Evolutionary conservation across 2,888 invertebrate species (phyloP), one percentile per base, ranked within the genome.

Genomic region (Argyresthia goedartella): DNA sequence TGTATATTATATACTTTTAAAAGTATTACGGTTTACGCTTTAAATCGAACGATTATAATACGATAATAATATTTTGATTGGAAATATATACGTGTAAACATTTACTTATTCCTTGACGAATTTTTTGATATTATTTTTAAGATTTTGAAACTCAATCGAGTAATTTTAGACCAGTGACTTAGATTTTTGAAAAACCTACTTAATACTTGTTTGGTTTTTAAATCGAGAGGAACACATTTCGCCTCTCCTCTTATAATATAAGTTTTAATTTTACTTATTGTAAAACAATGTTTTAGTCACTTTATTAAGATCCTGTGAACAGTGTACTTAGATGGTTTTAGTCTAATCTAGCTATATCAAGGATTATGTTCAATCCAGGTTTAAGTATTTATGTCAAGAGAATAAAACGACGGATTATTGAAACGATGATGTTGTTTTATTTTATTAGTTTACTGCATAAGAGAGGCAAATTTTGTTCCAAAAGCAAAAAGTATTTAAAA

Each of bases 11-110:
- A 25, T 51, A 51, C 42, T 51, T 61, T 59, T 62, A 61, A 48
- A 48, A 81, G 81, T 84, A 84, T 84, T 80, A 84, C 73, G 81
- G 80, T 81, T 78, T 73, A 81, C 74, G 82, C 82, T 82, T 84
- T 84, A 82, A 82, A 78, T 76, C 70, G 67, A 69, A 76, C 67
- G 63, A 67, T 73, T 67, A 72, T 71, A 69, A 73, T 67, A 68
- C 62, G 60, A 56, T 59, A 60, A 56, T 36, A 46, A 46, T 46
- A 46, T 33, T 46, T 25, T 48, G 11, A 42, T 33, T 11, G 25
- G 25, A 11, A 33, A 14, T 7, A n/a, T 42, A 42, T 33, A 8
- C 11, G 11, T 49, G 13, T 42, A 25, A 13, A 50, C 6, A 9
- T 13, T 42, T 46, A 33, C 47, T 33, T 33, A 34, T 10, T 47